Conservation (phyloP, 2,797 vertebrate species). For the Lutjanus campechanus region DNA sequence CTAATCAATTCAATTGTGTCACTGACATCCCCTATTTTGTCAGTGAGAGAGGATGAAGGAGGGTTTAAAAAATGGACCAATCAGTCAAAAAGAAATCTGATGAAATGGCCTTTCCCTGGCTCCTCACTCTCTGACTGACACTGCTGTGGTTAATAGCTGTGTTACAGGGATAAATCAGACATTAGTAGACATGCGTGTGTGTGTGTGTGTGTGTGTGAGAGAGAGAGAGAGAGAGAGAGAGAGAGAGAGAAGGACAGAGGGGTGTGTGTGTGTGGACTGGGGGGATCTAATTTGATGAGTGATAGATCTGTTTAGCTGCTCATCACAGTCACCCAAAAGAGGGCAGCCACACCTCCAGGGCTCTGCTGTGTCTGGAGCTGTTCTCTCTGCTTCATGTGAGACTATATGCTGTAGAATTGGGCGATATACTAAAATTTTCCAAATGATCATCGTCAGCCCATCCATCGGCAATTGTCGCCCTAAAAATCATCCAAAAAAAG, state of each 20-base stretch:
- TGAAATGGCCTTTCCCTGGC: slow-evolving; percentile 69
- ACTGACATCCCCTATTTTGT: slow-evolving; percentile 60
- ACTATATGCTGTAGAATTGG: too few species aligned
- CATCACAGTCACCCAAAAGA: slow-evolving; percentile 67
- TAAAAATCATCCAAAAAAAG: too few species aligned
- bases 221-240: slow-evolving; percentile 16
- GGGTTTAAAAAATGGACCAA: slow-evolving; percentile 53
- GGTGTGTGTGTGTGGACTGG: slow-evolving; percentile 29
- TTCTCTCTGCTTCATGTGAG: slow-evolving; percentile 46
- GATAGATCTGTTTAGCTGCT: slow-evolving; percentile 72
- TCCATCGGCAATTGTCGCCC: too few species aligned
- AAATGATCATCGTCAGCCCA: too few species aligned
- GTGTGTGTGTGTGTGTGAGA: slow-evolving; percentile 22
- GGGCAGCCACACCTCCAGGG: slow-evolving; percentile 66
- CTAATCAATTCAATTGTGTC: slow-evolving; percentile 67
- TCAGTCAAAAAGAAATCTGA: slow-evolving; percentile 76
- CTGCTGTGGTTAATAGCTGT: slow-evolving; percentile 62
- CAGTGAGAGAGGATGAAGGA: slow-evolving; percentile 44
- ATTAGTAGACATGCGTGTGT: slow-evolving; percentile 47
- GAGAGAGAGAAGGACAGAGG: slow-evolving; percentile 16
- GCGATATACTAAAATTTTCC: too few species aligned
- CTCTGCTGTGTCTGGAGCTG: slow-evolving; percentile 50
- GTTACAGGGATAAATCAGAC: slow-evolving; percentile 70
- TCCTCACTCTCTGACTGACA: slow-evolving; percentile 64
- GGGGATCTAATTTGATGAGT: slow-evolving; percentile 73